These are phyloP conservation scores for Oligia fasciuncula DNA, from an alignment of 2,888 invertebrate genomes.

Conservation along the genomic window DNA sequence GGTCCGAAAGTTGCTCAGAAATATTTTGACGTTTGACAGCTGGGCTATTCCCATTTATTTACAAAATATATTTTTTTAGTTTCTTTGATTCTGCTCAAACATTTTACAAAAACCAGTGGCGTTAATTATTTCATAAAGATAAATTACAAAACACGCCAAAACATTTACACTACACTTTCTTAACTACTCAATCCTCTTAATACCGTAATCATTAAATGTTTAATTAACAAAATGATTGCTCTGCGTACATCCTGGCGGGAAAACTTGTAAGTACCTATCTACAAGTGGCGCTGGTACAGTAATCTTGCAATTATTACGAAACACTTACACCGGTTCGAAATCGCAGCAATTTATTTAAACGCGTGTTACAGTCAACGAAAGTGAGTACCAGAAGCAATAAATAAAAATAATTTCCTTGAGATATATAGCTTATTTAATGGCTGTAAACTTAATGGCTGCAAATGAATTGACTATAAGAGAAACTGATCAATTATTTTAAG, in stretches of 20 bases:
- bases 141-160: conserved; percentile 11
- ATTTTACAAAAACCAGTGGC: conserved; percentile 2
- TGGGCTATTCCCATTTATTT: conserved; percentile 8
- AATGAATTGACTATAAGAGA: not conserved
- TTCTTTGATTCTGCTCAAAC: not conserved
- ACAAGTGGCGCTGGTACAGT: conserved; percentile 18
- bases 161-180: conserved; percentile 11
- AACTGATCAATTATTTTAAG: not conserved
- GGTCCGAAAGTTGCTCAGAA: not conserved
- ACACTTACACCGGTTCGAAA: conserved; percentile 61
- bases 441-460: not conserved
- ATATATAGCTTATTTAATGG: conserved; percentile 1
- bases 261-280: conserved; percentile 43
- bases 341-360: conserved; percentile 64
- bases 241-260: conserved; percentile 48
- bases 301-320: conserved; percentile 64
- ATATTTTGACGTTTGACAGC: conserved; percentile 10
- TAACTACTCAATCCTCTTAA: conserved; percentile 35
- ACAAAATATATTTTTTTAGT: not conserved
- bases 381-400: conserved; percentile 54
- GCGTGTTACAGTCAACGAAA: conserved; percentile 48
- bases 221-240: conserved; percentile 50
- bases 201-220: conserved; percentile 47
- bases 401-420: conserved; percentile 36
- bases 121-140: not conserved